Percentiles rank a stretch among this genome's conserved stretches.
phyloP scores from a whole-genome alignment of 92 coral and sea anemone genomes.

The Bergia sp. region DNA sequence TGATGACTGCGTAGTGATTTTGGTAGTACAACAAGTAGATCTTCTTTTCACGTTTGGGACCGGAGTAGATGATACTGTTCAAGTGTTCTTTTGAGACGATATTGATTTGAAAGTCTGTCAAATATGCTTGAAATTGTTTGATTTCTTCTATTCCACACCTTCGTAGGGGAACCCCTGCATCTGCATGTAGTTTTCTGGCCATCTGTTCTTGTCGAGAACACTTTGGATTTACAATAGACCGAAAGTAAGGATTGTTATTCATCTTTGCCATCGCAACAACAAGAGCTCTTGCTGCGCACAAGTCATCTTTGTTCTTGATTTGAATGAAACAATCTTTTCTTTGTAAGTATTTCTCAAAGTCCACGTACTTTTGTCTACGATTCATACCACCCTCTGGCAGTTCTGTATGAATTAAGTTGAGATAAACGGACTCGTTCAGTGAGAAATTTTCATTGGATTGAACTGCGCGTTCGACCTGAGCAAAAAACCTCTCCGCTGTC shows the following conservation, averaged over 20 bases:
- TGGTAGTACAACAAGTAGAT: slow-evolving; percentile 51
- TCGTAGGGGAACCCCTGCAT: slow-evolving; percentile 39
- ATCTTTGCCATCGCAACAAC: slow-evolving; percentile 51
- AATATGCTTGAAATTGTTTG: slow-evolving; percentile 35
- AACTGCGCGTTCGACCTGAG: slow-evolving; percentile 34
- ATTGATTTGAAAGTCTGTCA: slow-evolving; percentile 46
- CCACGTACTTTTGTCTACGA: slow-evolving; percentile 1
- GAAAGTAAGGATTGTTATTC: slow-evolving; percentile 28
- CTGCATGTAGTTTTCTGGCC: slow-evolving; percentile 40
- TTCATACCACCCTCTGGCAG: slow-evolving; percentile 24
- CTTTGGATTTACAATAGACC: background rate
- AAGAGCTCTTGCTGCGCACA: slow-evolving; percentile 56
- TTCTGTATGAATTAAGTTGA: slow-evolving; percentile 42
- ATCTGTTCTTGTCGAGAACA: background rate
- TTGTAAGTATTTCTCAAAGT: slow-evolving; percentile 19
- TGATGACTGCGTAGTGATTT: slow-evolving; percentile 66
- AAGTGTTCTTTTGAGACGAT: slow-evolving; percentile 52
- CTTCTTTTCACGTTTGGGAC: slow-evolving; percentile 56
- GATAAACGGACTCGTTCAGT: slow-evolving; percentile 28
- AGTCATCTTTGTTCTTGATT: slow-evolving; percentile 46
- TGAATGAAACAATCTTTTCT: slow-evolving; percentile 37
- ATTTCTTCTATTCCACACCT: slow-evolving; percentile 49
- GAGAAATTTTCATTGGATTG: slow-evolving; percentile 35
- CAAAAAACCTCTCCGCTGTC: slow-evolving; percentile 36
- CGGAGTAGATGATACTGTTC: slow-evolving; percentile 58